Percentiles rank a stretch among this genome's conserved stretches.
Evolutionary conservation across 2,888 invertebrate species (phyloP).

Genomic region (Teleogryllus oceanicus): DNA sequence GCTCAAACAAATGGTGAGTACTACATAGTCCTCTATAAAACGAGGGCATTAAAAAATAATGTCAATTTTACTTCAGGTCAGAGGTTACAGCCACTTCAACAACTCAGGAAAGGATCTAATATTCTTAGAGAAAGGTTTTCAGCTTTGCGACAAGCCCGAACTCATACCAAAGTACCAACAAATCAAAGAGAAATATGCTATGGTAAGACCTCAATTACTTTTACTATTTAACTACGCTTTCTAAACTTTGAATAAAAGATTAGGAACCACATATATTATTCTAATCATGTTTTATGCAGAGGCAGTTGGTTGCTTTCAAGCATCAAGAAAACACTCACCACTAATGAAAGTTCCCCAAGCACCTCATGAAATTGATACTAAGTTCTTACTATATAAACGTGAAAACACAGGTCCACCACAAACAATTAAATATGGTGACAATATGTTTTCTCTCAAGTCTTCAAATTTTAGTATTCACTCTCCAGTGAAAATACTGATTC

Average conservation of each 20-base stretch:
- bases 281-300: constrained; percentile 45
- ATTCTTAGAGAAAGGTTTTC: constrained; percentile 19
- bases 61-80: neutral
- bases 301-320: constrained; percentile 54
- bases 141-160: constrained; percentile 38
- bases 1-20: neutral
- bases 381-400: constrained; percentile 53
- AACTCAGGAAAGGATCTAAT: neutral
- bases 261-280: neutral
- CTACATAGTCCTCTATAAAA: neutral
- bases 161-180: constrained; percentile 33
- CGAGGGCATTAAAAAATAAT: neutral
- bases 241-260: neutral
- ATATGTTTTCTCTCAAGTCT: constrained; percentile 47
- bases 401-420: constrained; percentile 43
- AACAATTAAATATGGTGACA: constrained; percentile 51
- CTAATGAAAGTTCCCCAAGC: constrained; percentile 56
- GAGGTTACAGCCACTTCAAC: neutral
- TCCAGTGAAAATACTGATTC: constrained; percentile 54
- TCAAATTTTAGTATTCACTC: constrained; percentile 51
- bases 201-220: constrained; percentile 38
- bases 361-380: constrained; percentile 53
- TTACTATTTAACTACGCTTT: constrained; percentile 21
- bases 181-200: constrained; percentile 42
- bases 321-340: constrained; percentile 51